Conservation (phyloP, 2,888 invertebrate genomes). For the Stomorhina lunata region DNA sequence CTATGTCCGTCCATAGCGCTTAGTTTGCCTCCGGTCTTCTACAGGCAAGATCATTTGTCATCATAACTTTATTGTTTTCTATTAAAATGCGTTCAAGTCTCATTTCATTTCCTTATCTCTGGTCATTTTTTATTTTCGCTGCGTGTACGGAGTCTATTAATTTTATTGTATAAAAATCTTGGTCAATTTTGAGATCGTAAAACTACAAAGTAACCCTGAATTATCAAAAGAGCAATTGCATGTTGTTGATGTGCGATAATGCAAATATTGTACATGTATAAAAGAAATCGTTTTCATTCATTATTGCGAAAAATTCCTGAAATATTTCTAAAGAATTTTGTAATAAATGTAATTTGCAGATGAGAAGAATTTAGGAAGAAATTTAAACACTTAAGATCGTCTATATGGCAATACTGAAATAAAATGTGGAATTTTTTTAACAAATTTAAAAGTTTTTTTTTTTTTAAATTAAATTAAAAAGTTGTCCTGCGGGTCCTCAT, state of each 20-base stretch:
- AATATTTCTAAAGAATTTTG: not conserved
- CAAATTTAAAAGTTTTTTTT: no score
- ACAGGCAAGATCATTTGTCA: slow-evolving; percentile 57
- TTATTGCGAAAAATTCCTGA: slow-evolving; percentile 6
- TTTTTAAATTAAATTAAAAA: no score
- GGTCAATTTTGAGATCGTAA: not conserved
- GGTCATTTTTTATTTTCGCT: not conserved
- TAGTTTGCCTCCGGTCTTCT: not conserved
- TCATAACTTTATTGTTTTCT: slow-evolving; percentile 37
- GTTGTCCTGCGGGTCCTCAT: no score
- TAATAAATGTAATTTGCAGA: no score
- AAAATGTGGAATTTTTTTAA: no score
- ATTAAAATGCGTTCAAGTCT: slow-evolving; percentile 46
- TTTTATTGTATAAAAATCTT: not conserved
- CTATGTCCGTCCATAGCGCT: not conserved
- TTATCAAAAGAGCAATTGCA: slow-evolving; percentile 1
- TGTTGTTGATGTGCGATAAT: not conserved
- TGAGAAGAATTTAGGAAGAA: not conserved
- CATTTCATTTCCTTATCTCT: slow-evolving; percentile 47
- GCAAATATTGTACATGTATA: no score
- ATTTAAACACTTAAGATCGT: no score
- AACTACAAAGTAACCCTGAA: not conserved
- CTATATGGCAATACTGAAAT: no score
- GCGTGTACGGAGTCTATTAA: not conserved
- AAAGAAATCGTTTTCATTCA: not conserved